phyloP scores from a whole-genome alignment of 1,140 invertebrate genomes.

The Formica exsecta region DNA sequence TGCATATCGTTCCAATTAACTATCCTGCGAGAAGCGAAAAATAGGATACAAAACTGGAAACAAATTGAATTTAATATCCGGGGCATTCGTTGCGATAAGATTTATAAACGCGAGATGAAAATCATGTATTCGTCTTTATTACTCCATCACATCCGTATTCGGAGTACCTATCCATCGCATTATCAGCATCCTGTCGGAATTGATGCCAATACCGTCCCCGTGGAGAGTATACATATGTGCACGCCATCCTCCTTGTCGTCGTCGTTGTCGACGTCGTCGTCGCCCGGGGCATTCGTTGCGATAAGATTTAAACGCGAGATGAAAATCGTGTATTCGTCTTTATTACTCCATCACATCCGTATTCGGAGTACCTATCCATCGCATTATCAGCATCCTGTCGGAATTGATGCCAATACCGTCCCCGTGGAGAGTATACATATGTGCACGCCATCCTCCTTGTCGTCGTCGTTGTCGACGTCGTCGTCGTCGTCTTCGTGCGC shows the following conservation, averaged over 20 bases:
- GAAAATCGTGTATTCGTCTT: background rate
- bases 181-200: constrained; percentile 12
- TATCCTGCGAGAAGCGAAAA: background rate
- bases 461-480: background rate
- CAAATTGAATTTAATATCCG: background rate
- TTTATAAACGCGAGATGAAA: background rate
- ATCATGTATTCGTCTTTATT: background rate
- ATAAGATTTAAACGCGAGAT: background rate
- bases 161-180: background rate
- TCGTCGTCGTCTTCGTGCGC: background rate
- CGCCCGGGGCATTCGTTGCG: too few relatives aligned
- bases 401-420: background rate
- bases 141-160: background rate
- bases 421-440: background rate
- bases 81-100: background rate
- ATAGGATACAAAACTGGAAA: background rate
- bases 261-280: background rate
- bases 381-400: constrained; percentile 3
- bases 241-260: background rate
- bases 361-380: background rate
- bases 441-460: background rate
- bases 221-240: constrained; percentile 1
- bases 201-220: background rate
- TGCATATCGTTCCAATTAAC: background rate
- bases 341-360: background rate